Evolutionary conservation across 2,888 invertebrate species (phyloP).

Genomic region (Drosophila histrio): DNA sequence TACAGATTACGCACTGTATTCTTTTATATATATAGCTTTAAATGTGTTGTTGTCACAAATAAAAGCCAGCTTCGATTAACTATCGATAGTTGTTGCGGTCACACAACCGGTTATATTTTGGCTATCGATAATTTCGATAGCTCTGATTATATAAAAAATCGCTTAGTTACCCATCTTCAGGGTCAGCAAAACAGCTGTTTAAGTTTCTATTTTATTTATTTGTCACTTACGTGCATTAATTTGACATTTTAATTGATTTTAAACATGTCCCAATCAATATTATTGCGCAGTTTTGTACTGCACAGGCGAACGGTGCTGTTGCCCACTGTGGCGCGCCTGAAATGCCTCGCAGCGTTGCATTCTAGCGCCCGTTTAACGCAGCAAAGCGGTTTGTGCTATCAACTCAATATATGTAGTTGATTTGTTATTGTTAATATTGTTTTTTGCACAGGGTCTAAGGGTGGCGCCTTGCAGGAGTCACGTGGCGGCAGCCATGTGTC

Average conservation of each 20-base stretch:
- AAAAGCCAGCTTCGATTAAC: slow-evolving; percentile 11
- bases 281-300: slow-evolving; percentile 64
- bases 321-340: slow-evolving; percentile 19
- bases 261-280: slow-evolving; percentile 65
- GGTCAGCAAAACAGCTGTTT: slow-evolving; percentile 53
- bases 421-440: neutral
- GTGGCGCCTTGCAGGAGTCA: slow-evolving; percentile 53
- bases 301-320: slow-evolving; percentile 43
- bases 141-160: slow-evolving; percentile 41
- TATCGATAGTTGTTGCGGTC: slow-evolving; percentile 34
- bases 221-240: slow-evolving; percentile 16
- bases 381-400: slow-evolving; percentile 44
- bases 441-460: slow-evolving; percentile 8
- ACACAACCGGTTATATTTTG: neutral
- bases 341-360: slow-evolving; percentile 49
- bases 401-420: neutral
- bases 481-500: slow-evolving; percentile 71
- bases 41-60: slow-evolving; percentile 17
- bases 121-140: neutral
- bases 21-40: slow-evolving; percentile 28
- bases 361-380: slow-evolving; percentile 25
- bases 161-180: slow-evolving; percentile 19
- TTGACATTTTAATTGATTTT: slow-evolving; percentile 17
- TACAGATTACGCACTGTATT: slow-evolving; percentile 27
- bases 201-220: slow-evolving; percentile 25